A percentile compares a stretch with the other conserved stretches of the same genome.
phyloP scores from a whole-genome alignment of 2,888 invertebrate species.

The Microchrysa polita region DNA sequence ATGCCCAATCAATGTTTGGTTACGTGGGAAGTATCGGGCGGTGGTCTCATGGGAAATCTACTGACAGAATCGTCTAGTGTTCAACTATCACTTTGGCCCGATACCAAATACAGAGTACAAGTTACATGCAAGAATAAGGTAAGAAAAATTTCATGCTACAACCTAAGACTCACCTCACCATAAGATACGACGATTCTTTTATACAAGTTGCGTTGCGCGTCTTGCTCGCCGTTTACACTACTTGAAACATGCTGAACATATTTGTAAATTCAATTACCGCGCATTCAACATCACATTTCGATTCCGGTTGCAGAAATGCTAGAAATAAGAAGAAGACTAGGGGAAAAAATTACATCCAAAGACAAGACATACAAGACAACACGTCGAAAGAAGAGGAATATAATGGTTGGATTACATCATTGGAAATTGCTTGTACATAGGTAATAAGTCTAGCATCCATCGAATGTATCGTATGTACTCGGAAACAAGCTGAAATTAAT shows the following conservation, averaged over 20 bases:
- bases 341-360: neutral
- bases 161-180: neutral
- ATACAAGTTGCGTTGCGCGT: too few relatives aligned
- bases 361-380: neutral
- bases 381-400: too few relatives aligned
- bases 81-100: conserved; percentile 63
- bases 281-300: too few relatives aligned
- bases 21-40: conserved; percentile 64
- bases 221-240: conserved; percentile 16
- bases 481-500: conserved; percentile 18
- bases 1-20: conserved; percentile 61
- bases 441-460: too few relatives aligned
- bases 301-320: too few relatives aligned
- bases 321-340: too few relatives aligned
- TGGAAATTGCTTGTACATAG: neutral
- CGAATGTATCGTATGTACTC: too few relatives aligned
- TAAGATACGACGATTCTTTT: too few relatives aligned
- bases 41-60: conserved; percentile 63
- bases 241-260: neutral
- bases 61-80: conserved; percentile 63
- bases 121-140: conserved; percentile 65
- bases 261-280: conserved; percentile 34
- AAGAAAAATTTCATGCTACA: conserved; percentile 52
- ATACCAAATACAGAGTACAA: conserved; percentile 64
- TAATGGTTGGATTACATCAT: conserved; percentile 26